Conservation (phyloP, 2,797 vertebrate species). For the Gallinago solitaria region DNA sequence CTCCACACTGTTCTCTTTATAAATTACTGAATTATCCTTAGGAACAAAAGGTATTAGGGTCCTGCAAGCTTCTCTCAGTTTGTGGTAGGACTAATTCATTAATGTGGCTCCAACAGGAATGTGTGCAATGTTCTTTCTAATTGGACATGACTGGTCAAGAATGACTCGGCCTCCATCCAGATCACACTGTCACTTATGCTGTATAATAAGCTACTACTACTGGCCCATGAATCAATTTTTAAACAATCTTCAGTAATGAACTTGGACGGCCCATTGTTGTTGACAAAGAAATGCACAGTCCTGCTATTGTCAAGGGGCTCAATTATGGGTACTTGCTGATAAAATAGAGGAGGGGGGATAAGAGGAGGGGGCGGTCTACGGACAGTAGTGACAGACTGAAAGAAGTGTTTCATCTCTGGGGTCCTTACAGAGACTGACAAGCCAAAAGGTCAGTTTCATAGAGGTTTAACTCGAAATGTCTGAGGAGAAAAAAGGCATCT, state of each 20-base stretch:
- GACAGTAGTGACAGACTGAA: conserved; percentile 63
- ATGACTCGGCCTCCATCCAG: conserved; percentile 82
- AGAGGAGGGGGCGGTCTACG: neutral
- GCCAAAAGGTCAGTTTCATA: conserved; percentile 60
- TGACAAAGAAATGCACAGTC: conserved; percentile 82
- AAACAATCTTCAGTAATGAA: conserved; percentile 87
- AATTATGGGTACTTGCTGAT: conserved; percentile 75
- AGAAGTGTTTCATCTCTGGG: conserved; percentile 61
- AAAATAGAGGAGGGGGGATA: conserved; percentile 57
- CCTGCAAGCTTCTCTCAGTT: conserved; percentile 77
- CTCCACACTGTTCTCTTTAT: conserved; percentile 69
- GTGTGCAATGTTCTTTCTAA: conserved; percentile 83
- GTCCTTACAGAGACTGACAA: conserved; percentile 60
- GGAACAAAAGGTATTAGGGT: conserved; percentile 79
- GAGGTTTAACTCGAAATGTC: conserved; percentile 38
- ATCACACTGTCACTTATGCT: conserved; percentile 88
- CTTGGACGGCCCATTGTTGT: conserved; percentile 90
- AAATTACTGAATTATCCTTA: conserved; percentile 79
- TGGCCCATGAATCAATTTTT: conserved; percentile 77
- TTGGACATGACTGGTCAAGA: conserved; percentile 86
- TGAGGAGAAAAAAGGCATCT: conserved; percentile 66
- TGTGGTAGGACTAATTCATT: conserved; percentile 84
- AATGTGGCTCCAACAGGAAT: conserved; percentile 80
- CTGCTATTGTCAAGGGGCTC: conserved; percentile 81
- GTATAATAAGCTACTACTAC: conserved; percentile 94